Conservation (phyloP, 2,888 invertebrate genomes). For the Conchocele bisecta region DNA sequence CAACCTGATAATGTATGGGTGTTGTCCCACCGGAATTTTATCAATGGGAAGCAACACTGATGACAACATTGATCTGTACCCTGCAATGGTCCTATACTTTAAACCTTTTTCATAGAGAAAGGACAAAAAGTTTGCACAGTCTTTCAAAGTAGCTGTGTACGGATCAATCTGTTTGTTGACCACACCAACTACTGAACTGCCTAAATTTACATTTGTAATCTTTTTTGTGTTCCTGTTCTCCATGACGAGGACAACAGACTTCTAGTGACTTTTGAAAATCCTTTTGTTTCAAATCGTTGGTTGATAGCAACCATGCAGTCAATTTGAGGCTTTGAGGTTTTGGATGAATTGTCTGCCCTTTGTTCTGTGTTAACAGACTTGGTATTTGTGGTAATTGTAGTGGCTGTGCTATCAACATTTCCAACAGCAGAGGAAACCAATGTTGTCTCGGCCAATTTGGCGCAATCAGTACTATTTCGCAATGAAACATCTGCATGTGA, state of each 20-base stretch:
- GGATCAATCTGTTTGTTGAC: conserved; percentile 18
- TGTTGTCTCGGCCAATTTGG: conserved; percentile 31
- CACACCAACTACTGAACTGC: conserved; percentile 23
- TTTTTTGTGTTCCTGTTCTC: conserved; percentile 24
- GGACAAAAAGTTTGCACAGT: not conserved
- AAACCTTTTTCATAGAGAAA: conserved; percentile 5
- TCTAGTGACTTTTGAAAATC: conserved; percentile 38
- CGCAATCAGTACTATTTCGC: conserved; percentile 29
- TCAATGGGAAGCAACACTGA: not conserved
- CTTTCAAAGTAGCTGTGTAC: not conserved
- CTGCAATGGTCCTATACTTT: conserved; percentile 16
- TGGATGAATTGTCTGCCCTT: conserved; percentile 33
- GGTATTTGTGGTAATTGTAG: conserved; percentile 16
- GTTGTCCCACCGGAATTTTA: conserved; percentile 21
- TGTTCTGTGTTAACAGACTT: conserved; percentile 28
- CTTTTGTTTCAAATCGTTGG: conserved; percentile 23
- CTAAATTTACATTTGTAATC: conserved; percentile 25
- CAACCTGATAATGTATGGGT: conserved; percentile 12
- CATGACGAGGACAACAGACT: conserved; percentile 23
- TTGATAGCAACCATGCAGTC: conserved; percentile 49
- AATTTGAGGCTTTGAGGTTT: conserved; percentile 33
- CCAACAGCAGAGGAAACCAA: conserved; percentile 30
- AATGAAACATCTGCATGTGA: conserved; percentile 9
- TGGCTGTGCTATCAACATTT: conserved; percentile 22
- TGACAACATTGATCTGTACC: conserved; percentile 27